These are phyloP conservation scores for Forbesichthys agassizii DNA, from an alignment of 2,113 vertebrate genomes.

Conservation along the genomic window DNA sequence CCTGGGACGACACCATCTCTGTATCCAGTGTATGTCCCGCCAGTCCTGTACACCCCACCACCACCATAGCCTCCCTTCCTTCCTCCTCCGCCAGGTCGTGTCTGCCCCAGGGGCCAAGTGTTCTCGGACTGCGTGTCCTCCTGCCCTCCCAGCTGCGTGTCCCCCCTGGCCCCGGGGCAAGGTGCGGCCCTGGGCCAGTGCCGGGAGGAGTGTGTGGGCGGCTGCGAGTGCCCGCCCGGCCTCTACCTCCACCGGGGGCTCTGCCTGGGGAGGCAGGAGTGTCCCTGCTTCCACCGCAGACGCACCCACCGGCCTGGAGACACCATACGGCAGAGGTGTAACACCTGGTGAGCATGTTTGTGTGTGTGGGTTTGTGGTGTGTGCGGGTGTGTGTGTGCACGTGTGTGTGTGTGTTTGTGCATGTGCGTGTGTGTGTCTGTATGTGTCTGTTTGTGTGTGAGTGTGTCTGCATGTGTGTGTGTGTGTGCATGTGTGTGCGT, in stretches of 20 bases:
- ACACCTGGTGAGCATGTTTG: conserved; percentile 78
- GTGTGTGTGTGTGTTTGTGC: neutral
- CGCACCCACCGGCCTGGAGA: conserved; percentile 77
- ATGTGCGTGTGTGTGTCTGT: no score
- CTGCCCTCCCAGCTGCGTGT: conserved; percentile 81
- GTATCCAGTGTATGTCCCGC: no score
- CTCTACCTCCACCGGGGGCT: conserved; percentile 74
- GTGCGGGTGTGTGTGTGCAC: neutral
- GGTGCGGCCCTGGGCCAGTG: conserved; percentile 63
- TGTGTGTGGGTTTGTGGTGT: neutral
- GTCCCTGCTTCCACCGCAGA: conserved; percentile 84
- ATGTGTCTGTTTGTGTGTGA: no score
- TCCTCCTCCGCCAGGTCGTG: conserved; percentile 70
- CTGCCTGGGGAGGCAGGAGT: conserved; percentile 76
- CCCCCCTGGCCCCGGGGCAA: conserved; percentile 42
- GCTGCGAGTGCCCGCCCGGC: conserved; percentile 82
- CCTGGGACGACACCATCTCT: no score
- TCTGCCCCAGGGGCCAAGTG: conserved; percentile 74
- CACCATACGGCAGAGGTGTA: conserved; percentile 81
- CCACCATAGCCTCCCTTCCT: no score
- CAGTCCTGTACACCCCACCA: no score
- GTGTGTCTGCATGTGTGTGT: neutral
- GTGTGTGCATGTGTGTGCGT: no score
- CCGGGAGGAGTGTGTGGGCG: conserved; percentile 83
- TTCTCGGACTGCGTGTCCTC: conserved; percentile 87